phyloP scores from a whole-genome alignment of 2,113 vertebrate species.

The Saccopteryx bilineata region DNA sequence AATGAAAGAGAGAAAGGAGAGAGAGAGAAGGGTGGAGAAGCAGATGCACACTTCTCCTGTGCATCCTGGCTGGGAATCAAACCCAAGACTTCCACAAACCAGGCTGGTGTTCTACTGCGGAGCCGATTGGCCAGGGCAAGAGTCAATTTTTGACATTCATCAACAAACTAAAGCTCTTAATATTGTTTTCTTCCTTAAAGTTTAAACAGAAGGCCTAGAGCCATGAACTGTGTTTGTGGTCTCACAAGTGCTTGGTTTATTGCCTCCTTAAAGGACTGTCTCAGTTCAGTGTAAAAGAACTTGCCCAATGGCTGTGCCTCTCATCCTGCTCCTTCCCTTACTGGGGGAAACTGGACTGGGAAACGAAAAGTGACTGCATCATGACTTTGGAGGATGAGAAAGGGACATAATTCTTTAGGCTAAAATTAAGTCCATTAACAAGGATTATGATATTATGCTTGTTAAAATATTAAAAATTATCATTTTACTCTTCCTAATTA shows the following conservation, averaged over 20 bases:
- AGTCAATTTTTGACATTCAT: background rate
- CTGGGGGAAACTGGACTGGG: background rate
- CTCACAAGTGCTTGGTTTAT: background rate
- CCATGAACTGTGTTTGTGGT: background rate
- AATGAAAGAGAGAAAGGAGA: no score
- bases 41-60: no score
- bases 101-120: no score
- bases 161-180: background rate
- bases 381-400: background rate
- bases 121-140: no score
- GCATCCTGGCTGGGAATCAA: no score
- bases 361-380: background rate
- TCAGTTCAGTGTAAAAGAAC: background rate
- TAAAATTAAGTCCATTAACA: background rate
- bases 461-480: conserved; percentile 5
- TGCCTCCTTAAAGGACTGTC: conserved; percentile 11
- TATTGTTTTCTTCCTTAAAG: conserved; percentile 7
- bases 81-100: no score
- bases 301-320: background rate
- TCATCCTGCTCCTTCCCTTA: background rate
- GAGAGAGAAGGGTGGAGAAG: no score
- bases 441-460: background rate
- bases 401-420: background rate
- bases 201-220: background rate
- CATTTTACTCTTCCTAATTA: background rate